These are phyloP conservation scores for Clupea harengus DNA, from an alignment of 2,113 vertebrate genomes.

Conservation along the genomic window DNA sequence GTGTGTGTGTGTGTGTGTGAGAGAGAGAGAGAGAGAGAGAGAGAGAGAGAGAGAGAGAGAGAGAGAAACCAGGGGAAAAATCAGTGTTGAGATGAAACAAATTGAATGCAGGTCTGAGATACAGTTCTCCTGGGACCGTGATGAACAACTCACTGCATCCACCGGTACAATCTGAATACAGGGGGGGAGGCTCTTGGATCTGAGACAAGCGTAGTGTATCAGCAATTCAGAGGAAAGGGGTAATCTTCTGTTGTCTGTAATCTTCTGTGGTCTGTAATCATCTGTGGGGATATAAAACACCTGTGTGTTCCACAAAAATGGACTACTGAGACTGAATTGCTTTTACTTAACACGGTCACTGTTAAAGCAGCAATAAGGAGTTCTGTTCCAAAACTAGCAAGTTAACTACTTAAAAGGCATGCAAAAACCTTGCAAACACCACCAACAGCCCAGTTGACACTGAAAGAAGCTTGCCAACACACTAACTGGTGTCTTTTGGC, in stretches of 20 bases:
- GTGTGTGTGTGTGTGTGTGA: constrained; percentile 20
- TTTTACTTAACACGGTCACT: no score
- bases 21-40: not conserved
- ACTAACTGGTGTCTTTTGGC: no score
- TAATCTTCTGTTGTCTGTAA: not conserved
- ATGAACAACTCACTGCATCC: not conserved
- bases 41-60: not conserved
- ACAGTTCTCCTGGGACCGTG: constrained; percentile 1
- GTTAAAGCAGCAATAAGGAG: no score
- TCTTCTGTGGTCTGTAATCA: not conserved
- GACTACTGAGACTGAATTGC: not conserved
- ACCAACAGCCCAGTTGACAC: no score
- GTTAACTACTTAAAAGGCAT: no score
- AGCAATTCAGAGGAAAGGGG: not conserved
- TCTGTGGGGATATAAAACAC: not conserved
- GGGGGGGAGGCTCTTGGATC: constrained; percentile 9
- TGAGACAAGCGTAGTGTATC: not conserved
- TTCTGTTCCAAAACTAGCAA: no score
- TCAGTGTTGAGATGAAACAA: not conserved
- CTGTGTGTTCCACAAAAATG: not conserved
- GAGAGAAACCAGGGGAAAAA: not conserved
- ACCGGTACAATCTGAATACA: not conserved
- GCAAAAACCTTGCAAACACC: no score
- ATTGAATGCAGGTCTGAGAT: not conserved
- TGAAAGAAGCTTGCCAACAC: no score